Evolutionary conservation across 1,140 invertebrate genomes (phyloP), one percentile per base, ranked within the genome.

Genomic region (Protaetia brevitarsis): DNA sequence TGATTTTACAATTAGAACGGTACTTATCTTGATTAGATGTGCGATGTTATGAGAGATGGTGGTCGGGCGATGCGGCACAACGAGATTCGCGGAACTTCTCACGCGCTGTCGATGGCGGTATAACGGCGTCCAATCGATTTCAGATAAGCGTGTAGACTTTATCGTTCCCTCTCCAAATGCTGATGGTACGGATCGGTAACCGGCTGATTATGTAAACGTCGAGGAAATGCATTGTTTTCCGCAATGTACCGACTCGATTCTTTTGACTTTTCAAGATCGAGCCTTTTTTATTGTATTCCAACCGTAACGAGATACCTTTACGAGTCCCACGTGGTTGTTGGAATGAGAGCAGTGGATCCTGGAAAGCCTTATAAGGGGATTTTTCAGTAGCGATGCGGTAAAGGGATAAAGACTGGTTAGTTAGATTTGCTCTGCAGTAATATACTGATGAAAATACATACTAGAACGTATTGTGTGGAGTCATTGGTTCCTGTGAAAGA

Each of bases 151-250:
- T 6, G 13, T 45, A 13, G 7, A 16, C 13, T 13, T 13, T 19
- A 11, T 11, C 7, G 16, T 13, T 45, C 21, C 4, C 37, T 13
- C 13, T 19, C 16, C 37, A 8, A 7, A 7, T 19, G 13, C 37
- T 45, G 16, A 6, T n/a, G 13, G 3, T 19, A 45, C 13, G 13
- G 16, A n/a, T 45, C 8, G 37, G 16, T 45, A 13, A 2, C 21
- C 16, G n/a, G n/a, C 37, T 45, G 37, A 45, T 45, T 45, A 45
- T 45, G 37, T 45, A 45, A 45, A 45, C 37, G 37, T 45, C 13
- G 37, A n/a, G 37, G 37, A 45, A 45, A 19, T 45, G 37, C 37
- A 45, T n/a, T n/a, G 37, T 19, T 45, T 45, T n/a, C 37, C 37
- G 37, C 37, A 21, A 19, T 45, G 37, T 45, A 45, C 37, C 21